Evolutionary conservation across 2,888 invertebrate genomes (phyloP).

Genomic region (Acleris cristana): DNA sequence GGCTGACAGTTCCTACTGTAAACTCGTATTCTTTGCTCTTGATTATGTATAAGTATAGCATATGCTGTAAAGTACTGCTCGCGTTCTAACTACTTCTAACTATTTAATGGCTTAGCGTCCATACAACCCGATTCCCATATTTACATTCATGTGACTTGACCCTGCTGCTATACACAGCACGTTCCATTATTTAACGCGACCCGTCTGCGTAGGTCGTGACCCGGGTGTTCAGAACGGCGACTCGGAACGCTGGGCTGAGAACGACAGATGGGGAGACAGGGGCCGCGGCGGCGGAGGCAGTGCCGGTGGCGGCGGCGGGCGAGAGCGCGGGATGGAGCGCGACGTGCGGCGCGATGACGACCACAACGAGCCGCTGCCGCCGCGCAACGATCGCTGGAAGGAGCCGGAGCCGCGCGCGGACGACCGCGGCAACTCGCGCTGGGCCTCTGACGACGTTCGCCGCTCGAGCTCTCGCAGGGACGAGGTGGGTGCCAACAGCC

Average conservation of each 20-base stretch:
- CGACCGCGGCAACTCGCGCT: constrained; percentile 70
- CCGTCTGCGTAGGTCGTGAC: constrained; percentile 65
- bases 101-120: too few species aligned
- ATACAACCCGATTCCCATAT: too few species aligned
- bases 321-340: constrained; percentile 59
- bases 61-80: too few species aligned
- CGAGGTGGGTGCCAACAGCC: constrained; percentile 56
- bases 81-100: too few species aligned
- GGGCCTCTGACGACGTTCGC: constrained; percentile 77
- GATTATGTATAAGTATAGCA: too few species aligned
- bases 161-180: too few species aligned
- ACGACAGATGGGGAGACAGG: constrained; percentile 58
- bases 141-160: too few species aligned
- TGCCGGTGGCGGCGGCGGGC: constrained; percentile 47
- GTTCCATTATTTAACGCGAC: too few species aligned
- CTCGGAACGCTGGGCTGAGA: constrained; percentile 75
- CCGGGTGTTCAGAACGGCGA: constrained; percentile 79
- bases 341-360: constrained; percentile 63
- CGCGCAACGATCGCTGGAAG: constrained; percentile 86
- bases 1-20: too few species aligned
- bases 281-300: constrained; percentile 44
- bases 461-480: constrained; percentile 73
- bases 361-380: constrained; percentile 71
- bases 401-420: constrained; percentile 79
- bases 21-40: too few species aligned